phyloP scores from a whole-genome alignment of 2,113 vertebrate genomes.

The Mionectes macconnelli region DNA sequence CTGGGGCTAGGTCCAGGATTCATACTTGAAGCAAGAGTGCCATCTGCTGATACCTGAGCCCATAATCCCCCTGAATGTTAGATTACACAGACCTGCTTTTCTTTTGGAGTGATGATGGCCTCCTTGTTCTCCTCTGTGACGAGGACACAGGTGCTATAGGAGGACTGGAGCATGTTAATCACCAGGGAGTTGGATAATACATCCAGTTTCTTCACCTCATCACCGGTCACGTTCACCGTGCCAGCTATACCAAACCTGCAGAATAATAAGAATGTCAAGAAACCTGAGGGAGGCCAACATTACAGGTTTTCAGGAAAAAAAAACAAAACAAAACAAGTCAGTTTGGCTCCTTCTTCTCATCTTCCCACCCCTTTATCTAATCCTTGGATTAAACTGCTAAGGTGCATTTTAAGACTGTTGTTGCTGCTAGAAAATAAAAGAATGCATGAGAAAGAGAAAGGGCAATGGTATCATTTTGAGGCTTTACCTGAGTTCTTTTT shows the following conservation, averaged over 20 bases:
- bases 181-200: conserved; percentile 90
- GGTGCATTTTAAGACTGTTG: neutral
- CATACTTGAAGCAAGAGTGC: neutral
- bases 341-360: neutral
- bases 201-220: conserved; percentile 96
- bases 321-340: no score
- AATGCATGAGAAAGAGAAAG: accelerated
- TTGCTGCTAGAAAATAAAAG: neutral
- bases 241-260: conserved; percentile 89
- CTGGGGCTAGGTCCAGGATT: neutral
- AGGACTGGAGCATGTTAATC: conserved; percentile 93
- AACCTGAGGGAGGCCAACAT: neutral
- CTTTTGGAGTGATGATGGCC: conserved; percentile 81
- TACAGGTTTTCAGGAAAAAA: neutral
- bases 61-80: neutral
- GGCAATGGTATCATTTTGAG: accelerated
- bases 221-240: conserved; percentile 90
- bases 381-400: neutral
- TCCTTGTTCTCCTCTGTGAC: conserved; percentile 93
- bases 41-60: neutral
- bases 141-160: conserved; percentile 89
- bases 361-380: neutral
- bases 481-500: neutral
- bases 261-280: neutral
- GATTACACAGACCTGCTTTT: conserved; percentile 79